Base-by-base conservation (phyloP, 2,113 vertebrate genomes). In the Alexandromys fortis region DNA sequence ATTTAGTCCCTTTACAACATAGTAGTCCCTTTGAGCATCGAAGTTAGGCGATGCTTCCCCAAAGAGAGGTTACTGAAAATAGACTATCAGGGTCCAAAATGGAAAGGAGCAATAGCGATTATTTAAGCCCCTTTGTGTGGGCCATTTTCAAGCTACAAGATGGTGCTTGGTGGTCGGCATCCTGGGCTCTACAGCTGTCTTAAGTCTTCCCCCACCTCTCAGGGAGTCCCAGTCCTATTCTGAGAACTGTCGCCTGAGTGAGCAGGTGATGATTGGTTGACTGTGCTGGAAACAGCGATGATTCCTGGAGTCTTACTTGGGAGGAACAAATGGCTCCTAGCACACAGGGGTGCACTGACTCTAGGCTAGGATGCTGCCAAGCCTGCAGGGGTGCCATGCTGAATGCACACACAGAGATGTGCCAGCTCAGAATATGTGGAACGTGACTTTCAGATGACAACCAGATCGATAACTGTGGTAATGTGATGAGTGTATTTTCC, bases 361-460 rank as follows among this genome's bases (percentile, higher is more conserved):
- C 8, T 1, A 42, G 49, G 16, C 28, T 5, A n/a, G 49, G 73
- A 47, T 33, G 45, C 38, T 78, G n/a, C 77, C 86, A 52, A 79
- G 26, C n/a, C 24, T 17, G 22, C 77, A n/a, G 63, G 63, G 33
- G 16, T 19, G 61, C 55, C 42, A 1, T 1, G 1, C 28, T 3
- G 2, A 42, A 38, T 16, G 4, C 2, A 26, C 35, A 77, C 12
- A 10, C 14, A 38, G 61, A 87, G 45, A 88, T 35, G 33, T 45
- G 19, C 68, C 63, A 21, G 63, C 47, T 89, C n/a, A 33, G 92
- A 58, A 63, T 26, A 30, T 11, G 22, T n/a, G 19, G 42, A 86
- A 72, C 47, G n/a, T 89, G 93, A 52, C 86, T 95, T 92, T 79
- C 86, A 58, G 89, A 91, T 28, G 76, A 61, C 63, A 86, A 12